A percentile compares a stretch with the other conserved stretches of the same genome.
These are phyloP conservation scores for Electrophaes corylata DNA, from an alignment of 2,888 invertebrate genomes.

Conservation along the genomic window DNA sequence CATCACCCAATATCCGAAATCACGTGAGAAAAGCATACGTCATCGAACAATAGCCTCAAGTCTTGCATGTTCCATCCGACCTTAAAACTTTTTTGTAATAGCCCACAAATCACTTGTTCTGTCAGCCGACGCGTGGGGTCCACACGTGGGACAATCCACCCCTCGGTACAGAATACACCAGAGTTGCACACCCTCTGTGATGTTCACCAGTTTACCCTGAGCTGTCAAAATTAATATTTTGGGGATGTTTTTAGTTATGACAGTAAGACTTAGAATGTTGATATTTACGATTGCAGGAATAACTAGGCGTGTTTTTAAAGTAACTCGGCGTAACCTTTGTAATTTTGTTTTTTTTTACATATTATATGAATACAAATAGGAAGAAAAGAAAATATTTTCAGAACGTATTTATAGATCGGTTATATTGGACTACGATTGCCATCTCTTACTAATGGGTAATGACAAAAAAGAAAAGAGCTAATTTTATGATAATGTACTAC, in stretches of 20 bases:
- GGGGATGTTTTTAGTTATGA: conserved; percentile 16
- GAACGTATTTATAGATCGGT: no score
- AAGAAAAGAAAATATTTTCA: no score
- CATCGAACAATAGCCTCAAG: conserved; percentile 21
- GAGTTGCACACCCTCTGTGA: conserved; percentile 15
- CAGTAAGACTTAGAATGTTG: conserved; percentile 6
- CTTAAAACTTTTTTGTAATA: conserved; percentile 55
- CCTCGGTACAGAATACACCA: conserved; percentile 19
- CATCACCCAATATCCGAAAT: conserved; percentile 20
- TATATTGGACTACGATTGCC: no score
- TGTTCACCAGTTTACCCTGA: conserved; percentile 13
- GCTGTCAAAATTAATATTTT: conserved; percentile 23
- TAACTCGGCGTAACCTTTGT: no score
- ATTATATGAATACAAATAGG: no score
- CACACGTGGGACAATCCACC: conserved; percentile 67
- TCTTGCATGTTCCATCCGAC: conserved; percentile 13
- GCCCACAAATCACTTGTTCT: conserved; percentile 75
- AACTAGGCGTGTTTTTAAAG: neutral
- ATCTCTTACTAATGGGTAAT: no score
- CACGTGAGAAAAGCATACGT: conserved; percentile 27
- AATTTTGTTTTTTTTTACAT: no score
- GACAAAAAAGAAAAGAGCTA: no score
- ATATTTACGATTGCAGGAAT: neutral
- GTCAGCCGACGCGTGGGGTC: conserved; percentile 75
- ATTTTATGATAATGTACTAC: no score